Percentiles rank a stretch among this genome's conserved stretches.
Conservation (phyloP, 2,888 invertebrate genomes). For the Silvanus unidentatus region DNA sequence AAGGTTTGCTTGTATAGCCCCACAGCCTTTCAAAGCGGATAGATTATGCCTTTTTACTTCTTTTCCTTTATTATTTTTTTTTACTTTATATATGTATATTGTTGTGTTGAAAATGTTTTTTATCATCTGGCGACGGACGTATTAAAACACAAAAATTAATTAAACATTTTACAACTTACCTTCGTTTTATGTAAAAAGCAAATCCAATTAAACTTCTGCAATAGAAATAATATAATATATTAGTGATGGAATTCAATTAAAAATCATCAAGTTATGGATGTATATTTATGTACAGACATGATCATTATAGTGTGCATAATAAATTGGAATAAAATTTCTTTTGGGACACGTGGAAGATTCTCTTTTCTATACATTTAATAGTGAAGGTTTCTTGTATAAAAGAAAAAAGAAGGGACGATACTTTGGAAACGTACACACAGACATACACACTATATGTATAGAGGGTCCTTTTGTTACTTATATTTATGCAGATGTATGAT, state of each 20-base stretch:
- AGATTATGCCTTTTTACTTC: no score
- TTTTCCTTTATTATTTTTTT: no score
- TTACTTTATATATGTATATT: no score
- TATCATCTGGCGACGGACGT: no score
- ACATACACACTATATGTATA: constrained; percentile 1
- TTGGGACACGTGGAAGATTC: constrained; percentile 1
- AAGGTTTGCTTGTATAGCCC: constrained; percentile 3
- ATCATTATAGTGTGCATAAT: background rate
- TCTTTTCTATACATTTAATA: background rate
- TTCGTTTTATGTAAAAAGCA: background rate
- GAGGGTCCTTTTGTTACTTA: constrained; percentile 6
- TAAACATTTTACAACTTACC: no score
- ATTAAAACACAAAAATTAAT: no score
- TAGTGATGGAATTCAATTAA: background rate
- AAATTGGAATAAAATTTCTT: constrained; percentile 1
- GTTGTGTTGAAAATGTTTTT: no score
- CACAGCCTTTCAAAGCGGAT: no score
- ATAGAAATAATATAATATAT: background rate
- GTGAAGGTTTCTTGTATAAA: background rate
- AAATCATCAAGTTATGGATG: no score
- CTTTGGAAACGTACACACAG: background rate
- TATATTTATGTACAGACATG: constrained; percentile 18
- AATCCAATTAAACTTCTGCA: constrained; percentile 2
- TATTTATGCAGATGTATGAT: constrained; percentile 4
- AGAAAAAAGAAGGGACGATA: constrained; percentile 3